Evolutionary conservation across 2,797 vertebrate species (phyloP).

Genomic region (Picus viridis): DNA sequence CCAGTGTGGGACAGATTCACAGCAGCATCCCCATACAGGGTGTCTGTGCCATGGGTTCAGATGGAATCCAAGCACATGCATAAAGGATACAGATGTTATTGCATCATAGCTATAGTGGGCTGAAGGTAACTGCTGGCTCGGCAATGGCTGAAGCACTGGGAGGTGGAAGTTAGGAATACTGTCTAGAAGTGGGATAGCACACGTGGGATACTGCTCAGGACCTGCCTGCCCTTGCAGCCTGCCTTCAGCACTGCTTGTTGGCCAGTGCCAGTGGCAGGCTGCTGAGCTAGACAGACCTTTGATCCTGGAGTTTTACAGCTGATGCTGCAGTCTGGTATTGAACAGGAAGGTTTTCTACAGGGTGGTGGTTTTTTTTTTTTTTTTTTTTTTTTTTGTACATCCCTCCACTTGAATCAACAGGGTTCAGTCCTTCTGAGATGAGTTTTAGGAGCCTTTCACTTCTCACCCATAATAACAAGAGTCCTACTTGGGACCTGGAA

Average conservation of each 20-base stretch:
- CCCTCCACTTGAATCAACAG: not conserved
- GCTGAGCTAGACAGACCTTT: constrained; percentile 34
- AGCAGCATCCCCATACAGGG: no score
- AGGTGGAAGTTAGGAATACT: not conserved
- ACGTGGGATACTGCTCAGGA: not conserved
- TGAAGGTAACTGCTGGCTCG: not conserved
- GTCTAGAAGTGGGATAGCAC: not conserved
- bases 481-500: not conserved
- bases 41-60: not conserved
- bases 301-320: not conserved
- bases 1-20: not conserved
- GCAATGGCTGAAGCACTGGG: not conserved
- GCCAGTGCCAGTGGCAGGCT: not conserved
- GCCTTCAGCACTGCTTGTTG: not conserved
- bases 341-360: not conserved
- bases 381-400: not conserved
- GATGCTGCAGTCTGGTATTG: constrained; percentile 14
- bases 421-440: not conserved
- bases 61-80: not conserved
- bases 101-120: not conserved
- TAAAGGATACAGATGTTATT: not conserved
- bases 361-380: no score
- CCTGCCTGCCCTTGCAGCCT: not conserved
- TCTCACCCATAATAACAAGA: not conserved
- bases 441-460: not conserved